Conservation (phyloP, 2,888 invertebrate genomes). For the Pristionchus japonicus region DNA sequence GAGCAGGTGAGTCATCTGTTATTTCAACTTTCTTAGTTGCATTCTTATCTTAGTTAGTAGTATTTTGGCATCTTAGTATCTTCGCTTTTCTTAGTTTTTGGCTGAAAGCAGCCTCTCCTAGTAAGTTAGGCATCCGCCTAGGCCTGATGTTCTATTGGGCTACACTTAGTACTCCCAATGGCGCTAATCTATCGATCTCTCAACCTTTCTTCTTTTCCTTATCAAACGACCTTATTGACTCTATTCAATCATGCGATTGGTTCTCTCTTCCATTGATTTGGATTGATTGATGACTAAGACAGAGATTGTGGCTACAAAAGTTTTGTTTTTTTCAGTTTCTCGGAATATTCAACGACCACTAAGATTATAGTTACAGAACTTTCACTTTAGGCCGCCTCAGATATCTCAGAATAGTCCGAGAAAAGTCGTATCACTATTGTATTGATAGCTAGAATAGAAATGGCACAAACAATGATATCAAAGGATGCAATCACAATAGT, state of each 20-base stretch:
- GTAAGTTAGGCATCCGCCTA: background rate
- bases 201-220: background rate
- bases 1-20: background rate
- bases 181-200: background rate
- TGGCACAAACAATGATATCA: background rate
- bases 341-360: background rate
- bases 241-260: background rate
- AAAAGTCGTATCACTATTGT: background rate
- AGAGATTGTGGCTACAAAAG: background rate
- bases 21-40: background rate
- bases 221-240: background rate
- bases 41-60: too few species aligned
- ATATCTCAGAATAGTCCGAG: too few species aligned
- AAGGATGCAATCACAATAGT: background rate
- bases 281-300: background rate
- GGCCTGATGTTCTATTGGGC: too few species aligned
- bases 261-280: background rate
- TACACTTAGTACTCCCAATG: too few species aligned
- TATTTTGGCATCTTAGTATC: background rate
- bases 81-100: background rate
- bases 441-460: background rate
- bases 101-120: background rate
- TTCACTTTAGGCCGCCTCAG: too few species aligned
- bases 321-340: background rate
- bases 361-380: too few species aligned